phyloP scores from a whole-genome alignment of 2,797 vertebrate genomes.

The Lepus townsendii region DNA sequence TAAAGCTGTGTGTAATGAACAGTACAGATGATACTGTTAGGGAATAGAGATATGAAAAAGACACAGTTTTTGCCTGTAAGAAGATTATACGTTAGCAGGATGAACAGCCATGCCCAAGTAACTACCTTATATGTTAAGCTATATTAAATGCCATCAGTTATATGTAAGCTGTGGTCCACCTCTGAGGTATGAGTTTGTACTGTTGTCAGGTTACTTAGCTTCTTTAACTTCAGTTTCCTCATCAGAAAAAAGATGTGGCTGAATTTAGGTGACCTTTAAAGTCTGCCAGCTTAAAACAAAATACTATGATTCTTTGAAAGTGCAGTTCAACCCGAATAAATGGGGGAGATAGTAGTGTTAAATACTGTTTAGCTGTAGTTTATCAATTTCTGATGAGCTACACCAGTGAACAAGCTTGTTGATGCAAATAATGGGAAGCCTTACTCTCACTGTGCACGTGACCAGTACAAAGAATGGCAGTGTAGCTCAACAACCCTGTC shows the following conservation, averaged over 20 bases:
- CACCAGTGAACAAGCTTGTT: background rate
- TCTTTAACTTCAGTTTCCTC: conserved; percentile 48
- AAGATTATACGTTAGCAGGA: background rate
- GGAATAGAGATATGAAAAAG: background rate
- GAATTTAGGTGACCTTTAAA: conserved; percentile 38
- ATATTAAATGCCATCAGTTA: background rate
- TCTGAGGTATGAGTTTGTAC: background rate
- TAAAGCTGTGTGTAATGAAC: conserved; percentile 14
- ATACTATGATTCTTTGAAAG: conserved; percentile 20
- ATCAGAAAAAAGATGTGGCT: conserved; percentile 47
- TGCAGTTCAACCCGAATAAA: conserved; percentile 61
- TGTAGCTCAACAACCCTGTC: background rate
- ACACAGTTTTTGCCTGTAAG: background rate
- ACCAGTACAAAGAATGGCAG: background rate
- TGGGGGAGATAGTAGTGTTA: background rate
- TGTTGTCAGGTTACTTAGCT: conserved; percentile 21
- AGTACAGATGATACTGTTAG: background rate
- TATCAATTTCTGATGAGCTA: background rate
- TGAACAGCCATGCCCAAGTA: background rate
- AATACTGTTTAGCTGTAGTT: background rate
- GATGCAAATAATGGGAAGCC: background rate
- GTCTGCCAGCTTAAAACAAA: conserved; percentile 4
- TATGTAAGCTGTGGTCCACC: conserved; percentile 31
- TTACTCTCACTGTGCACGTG: background rate
- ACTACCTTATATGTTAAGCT: background rate